Conservation (phyloP, 2,888 invertebrate species). For the Lamellibrachia columna region DNA sequence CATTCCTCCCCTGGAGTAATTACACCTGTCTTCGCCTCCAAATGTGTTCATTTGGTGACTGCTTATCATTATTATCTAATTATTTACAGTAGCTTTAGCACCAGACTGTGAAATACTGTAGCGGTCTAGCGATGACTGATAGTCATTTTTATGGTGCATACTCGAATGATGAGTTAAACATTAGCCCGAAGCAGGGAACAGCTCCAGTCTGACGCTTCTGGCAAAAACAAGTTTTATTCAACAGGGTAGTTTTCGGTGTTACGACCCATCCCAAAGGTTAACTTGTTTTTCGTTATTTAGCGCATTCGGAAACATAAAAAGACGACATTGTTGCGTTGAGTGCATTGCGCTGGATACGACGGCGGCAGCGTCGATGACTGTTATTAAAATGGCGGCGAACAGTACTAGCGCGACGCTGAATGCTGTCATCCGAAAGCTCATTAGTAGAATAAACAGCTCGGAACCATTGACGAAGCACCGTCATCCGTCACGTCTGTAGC, state of each 20-base stretch:
- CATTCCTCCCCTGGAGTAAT: neutral
- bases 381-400: conserved; percentile 16
- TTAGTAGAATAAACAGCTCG: neutral
- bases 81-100: neutral
- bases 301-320: conserved; percentile 11
- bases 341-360: neutral
- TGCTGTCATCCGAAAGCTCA: neutral
- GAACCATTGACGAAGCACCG: neutral
- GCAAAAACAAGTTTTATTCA: too few species aligned
- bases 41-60: neutral
- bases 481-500: neutral
- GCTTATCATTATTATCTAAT: neutral
- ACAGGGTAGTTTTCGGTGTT: neutral
- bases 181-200: neutral
- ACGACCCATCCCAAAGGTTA: neutral
- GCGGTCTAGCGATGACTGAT: neutral
- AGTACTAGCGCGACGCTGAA: neutral
- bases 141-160: neutral
- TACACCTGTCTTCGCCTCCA: neutral
- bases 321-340: neutral
- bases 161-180: neutral
- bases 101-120: neutral
- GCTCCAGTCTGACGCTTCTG: neutral
- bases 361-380: neutral
- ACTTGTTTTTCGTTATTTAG: neutral